phyloP scores from a whole-genome alignment of 2,797 vertebrate species.

The Sardinella longiceps region DNA sequence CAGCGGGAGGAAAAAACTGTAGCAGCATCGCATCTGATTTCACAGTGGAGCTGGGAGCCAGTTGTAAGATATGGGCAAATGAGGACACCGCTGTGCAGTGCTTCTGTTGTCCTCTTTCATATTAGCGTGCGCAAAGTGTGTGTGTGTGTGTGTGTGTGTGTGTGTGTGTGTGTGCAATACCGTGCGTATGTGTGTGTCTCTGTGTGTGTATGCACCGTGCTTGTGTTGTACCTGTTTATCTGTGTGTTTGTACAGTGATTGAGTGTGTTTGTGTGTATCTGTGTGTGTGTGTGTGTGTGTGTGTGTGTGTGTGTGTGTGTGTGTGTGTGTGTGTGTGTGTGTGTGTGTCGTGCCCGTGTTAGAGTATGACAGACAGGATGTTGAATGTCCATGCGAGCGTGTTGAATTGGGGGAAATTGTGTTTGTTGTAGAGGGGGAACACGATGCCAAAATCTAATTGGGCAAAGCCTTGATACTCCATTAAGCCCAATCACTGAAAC shows the following conservation, averaged over 20 bases:
- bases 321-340: too few species aligned
- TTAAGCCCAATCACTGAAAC: constrained; percentile 22
- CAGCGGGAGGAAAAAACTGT: neutral
- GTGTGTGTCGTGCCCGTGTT: too few species aligned
- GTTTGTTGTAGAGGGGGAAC: constrained; percentile 21
- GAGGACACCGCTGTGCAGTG: constrained; percentile 2
- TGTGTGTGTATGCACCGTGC: neutral
- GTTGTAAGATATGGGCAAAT: neutral
- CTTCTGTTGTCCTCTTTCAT: neutral
- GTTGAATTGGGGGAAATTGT: constrained; percentile 24
- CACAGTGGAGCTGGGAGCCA: neutral
- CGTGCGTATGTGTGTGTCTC: neutral
- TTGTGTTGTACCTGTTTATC: too few species aligned
- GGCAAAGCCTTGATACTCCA: constrained; percentile 17
- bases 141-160: constrained; percentile 11
- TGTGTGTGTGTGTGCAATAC: too few species aligned
- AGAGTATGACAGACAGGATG: constrained; percentile 11
- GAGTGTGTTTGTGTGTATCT: neutral
- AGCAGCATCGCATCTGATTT: neutral
- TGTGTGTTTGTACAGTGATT: neutral
- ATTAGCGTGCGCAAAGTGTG: neutral
- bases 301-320: neutral
- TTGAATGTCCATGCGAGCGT: neutral
- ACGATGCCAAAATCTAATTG: constrained; percentile 9
- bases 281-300: neutral